A percentile compares a stretch with the other conserved stretches of the same genome.
Evolutionary conservation across 2,113 vertebrate genomes (phyloP).

Genomic region (Dromas ardeola): DNA sequence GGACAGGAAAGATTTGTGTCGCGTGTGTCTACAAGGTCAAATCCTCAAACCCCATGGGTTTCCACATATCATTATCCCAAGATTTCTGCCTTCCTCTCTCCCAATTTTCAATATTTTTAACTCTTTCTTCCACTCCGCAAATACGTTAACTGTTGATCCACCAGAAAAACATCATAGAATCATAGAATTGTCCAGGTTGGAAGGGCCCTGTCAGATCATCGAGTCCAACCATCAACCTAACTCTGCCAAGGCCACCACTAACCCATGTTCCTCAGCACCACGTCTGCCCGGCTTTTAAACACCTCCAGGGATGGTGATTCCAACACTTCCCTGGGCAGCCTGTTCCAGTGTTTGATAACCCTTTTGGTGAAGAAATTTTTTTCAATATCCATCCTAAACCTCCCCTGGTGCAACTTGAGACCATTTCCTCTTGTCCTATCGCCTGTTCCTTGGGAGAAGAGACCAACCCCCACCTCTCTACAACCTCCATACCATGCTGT

Average conservation of each 20-base stretch:
- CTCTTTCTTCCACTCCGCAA: neutral
- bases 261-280: neutral
- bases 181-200: neutral
- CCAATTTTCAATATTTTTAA: neutral
- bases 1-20: neutral
- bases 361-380: neutral
- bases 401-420: neutral
- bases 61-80: neutral
- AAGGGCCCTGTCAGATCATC: neutral
- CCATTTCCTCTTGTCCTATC: neutral
- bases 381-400: neutral
- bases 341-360: neutral
- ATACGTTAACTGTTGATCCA: neutral
- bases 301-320: neutral
- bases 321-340: neutral
- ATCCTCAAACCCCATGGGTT: neutral
- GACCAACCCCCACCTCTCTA: neutral
- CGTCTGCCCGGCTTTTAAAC: neutral
- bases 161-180: neutral
- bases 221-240: neutral
- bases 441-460: neutral
- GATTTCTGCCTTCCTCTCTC: neutral
- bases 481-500: neutral
- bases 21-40: neutral
- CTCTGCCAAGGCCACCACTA: neutral